Evolutionary conservation across 2,797 vertebrate species (phyloP), one percentile per base, ranked within the genome.

Genomic region (Bradypus variegatus): DNA sequence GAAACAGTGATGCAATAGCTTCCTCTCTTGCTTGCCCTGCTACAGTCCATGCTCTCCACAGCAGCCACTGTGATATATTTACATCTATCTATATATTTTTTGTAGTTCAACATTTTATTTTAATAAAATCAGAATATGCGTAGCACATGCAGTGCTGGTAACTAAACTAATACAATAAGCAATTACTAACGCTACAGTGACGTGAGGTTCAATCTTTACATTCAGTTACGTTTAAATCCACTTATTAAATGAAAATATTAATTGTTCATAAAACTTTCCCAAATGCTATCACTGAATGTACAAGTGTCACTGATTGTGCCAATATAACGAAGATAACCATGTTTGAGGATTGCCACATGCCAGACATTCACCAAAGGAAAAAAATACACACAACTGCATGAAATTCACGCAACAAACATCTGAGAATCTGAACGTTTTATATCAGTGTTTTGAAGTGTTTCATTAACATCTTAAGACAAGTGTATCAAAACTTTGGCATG

Each of bases 321-420:
- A 99, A 98, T 98, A 98, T 98, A 98, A 98, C 98, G 97, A 98
- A 98, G 98, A 98, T 98, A 98, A 50, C 50, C 50, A 50, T 11
- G 50, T 99, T 98, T 98, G 97, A 98, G 98, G 98, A 98, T 98
- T 98, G 98, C 98, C 98, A 98, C 98, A 98, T 99, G 98, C 99
- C 99, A 99, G 98, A 99, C 98, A 98, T 98, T 98, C 98, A 99
- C 98, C 2, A 19, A 21, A 23, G 21, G 21, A 23, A 58, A 58
- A 58, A 58, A 58, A 58, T 58, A 23, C 16, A 58, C 55, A 58
- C 58, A 23, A 58, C 58, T 58, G 58, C 21, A 58, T 8, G 21
- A 58, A 58, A 58, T 23, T 21, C 58, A 23, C 58, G 7, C 58
- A 58, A 58, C 21, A 58, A 58, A 58, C 58, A 58, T 58, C 58